Evolutionary conservation across 2,113 vertebrate genomes (phyloP), one percentile per base, ranked within the genome.

Genomic region (Psilopsiagon aurifrons): DNA sequence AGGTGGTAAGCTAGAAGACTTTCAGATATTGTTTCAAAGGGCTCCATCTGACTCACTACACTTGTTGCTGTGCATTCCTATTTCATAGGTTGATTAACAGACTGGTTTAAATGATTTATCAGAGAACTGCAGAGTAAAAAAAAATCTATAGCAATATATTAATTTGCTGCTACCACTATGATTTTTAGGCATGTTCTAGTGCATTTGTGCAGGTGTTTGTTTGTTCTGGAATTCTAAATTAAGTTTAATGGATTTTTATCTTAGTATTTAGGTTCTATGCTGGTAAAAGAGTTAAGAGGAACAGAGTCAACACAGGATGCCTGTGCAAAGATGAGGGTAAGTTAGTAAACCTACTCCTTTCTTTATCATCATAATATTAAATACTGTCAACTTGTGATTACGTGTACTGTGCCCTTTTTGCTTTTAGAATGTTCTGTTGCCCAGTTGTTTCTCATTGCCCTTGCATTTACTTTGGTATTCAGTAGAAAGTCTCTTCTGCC

Each of bases 241-340:
- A 87, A 66, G 10, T 85, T 93, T 64, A 73, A 73, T 93, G 91
- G 29, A 20, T 97, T 93, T 96, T 77, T 97, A 23, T 98, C 97
- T 95, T 97, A 99, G 99, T 99, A 99, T 98, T 98, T 99, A 98
- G 99, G 99, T 96, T 99, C 99, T 93, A 99, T 99, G 99, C 98
- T 99, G 98, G 99, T 99, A 88, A 99, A 99, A 97, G 99, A 99
- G 96, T 98, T 99, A 94, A 98, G 99, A 98, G 99, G 99, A 64
- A 99, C 99, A 18, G 99, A 99, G 90, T 99, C 99, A 79, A 99
- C 99, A 89, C 99, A 99, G 94, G 99, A 99, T 84, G 99, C 99
- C 5, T 99, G 99, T 95, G 99, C 99, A 95, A 99, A 99, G 98
- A 99, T 99, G 99, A 98, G 99, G 99, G 99, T 99, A 98, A 98